Evolutionary conservation across 2,888 invertebrate species (phyloP).

Genomic region (Trypoxylon attenuatum): DNA sequence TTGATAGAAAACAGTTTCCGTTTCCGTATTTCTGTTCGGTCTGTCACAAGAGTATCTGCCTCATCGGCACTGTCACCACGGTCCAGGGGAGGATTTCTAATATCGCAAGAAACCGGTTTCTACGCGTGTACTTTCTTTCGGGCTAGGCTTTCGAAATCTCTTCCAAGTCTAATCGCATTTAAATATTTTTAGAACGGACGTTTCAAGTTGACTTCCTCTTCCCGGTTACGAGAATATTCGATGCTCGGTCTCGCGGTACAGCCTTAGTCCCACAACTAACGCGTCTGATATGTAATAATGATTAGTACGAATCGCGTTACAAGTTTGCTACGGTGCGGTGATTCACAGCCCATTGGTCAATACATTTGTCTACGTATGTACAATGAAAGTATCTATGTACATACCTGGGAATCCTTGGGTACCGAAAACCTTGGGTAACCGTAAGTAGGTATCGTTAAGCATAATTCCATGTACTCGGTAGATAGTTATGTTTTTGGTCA

Average conservation of each 20-base stretch:
- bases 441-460: too few relatives aligned
- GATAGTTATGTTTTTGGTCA: too few relatives aligned
- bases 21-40: neutral
- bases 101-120: slow-evolving; percentile 36
- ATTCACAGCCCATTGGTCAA: too few relatives aligned
- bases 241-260: too few relatives aligned
- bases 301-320: neutral
- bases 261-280: too few relatives aligned
- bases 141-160: neutral
- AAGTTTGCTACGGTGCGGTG: neutral
- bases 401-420: too few relatives aligned
- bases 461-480: too few relatives aligned
- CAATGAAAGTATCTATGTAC: too few relatives aligned
- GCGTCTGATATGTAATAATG: neutral
- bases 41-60: neutral
- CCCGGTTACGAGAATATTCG: too few relatives aligned
- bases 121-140: slow-evolving; percentile 28
- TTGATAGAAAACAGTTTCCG: too few relatives aligned
- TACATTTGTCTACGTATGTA: too few relatives aligned
- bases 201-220: slow-evolving; percentile 11
- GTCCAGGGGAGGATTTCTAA: slow-evolving; percentile 2
- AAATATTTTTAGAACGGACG: slow-evolving; percentile 30
- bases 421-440: too few relatives aligned
- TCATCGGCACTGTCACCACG: neutral
- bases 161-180: slow-evolving; percentile 17